Evolutionary conservation across 1,140 invertebrate genomes (phyloP), one percentile per base, ranked within the genome.

Genomic region (Rhizoglyphus robini): DNA sequence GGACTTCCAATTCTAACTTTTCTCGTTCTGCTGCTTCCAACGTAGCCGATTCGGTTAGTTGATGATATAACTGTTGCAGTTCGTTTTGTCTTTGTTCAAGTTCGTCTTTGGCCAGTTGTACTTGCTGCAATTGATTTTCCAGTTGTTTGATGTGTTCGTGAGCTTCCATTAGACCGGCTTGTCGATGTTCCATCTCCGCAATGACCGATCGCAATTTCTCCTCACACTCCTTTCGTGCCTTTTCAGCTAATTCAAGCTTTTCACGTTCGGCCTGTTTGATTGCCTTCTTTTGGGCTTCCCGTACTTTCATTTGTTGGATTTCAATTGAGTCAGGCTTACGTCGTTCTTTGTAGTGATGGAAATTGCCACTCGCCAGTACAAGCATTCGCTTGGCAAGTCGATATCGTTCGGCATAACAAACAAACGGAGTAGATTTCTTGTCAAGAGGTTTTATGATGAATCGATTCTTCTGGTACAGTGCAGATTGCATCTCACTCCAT

Each of bases 381-480:
- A 99, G 79, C 75, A 99, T 99, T 70, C 94, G 83, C 76, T 99
- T 99, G 79, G 99, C 99, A 74, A 97, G 97, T 73, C 93, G 85
- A 46, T 98, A 87, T 68, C 94, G 84, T 29, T 91, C 86, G 59
- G 94, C 95, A 78, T 97, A 98, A 81, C 99, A 99, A 63, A 99
- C 90, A 81, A 99, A 99, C 79, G 99, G 95, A 54, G 94, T 92
- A 30, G 95, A 91, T 77, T 97, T 97, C 79, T 98, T 98, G 79
- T 99, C 96, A 71, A 98, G 98, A 31, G 96, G 96, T 79, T 99
- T 98, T 73, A 99, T 99, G 70, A 98, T 93, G 80, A 99, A 99
- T 79, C 97, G 97, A 74, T 93, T 89, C 76, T 98, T 95, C 76
- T 97, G 97, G 78, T 97, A 99, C 30, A 94, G 96, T 74, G 99